Conservation (phyloP, 1,140 invertebrate species). For the Drosophila paulistorum region DNA sequence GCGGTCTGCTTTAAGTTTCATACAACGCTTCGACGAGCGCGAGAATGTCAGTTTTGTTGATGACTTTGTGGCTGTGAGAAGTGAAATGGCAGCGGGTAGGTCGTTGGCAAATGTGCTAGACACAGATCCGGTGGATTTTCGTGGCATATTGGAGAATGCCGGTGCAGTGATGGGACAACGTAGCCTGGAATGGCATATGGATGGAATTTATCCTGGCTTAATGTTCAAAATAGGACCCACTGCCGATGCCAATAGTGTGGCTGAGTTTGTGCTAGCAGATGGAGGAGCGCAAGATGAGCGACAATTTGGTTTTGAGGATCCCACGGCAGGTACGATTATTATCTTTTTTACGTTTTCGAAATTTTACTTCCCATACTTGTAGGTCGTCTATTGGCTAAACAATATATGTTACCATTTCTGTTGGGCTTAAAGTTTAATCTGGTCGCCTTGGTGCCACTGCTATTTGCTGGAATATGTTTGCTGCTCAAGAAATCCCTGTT, state of each 20-base stretch:
- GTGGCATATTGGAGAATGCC: constrained; percentile 87
- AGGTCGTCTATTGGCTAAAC: constrained; percentile 88
- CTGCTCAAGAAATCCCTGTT: constrained; percentile 89
- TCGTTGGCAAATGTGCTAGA: constrained; percentile 86
- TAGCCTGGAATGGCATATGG: constrained; percentile 89
- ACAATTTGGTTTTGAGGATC: constrained; percentile 83
- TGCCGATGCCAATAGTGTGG: constrained; percentile 85
- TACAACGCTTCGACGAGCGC: constrained; percentile 87
- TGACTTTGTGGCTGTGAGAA: constrained; percentile 85
- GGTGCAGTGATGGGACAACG: constrained; percentile 87
- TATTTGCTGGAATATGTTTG: constrained; percentile 88
- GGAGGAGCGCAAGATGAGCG: constrained; percentile 82
- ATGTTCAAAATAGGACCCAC: constrained; percentile 88
- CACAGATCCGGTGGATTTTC: constrained; percentile 89
- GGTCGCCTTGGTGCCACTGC: constrained; percentile 87
- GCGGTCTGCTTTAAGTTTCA: constrained; percentile 86
- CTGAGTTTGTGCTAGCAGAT: constrained; percentile 89
- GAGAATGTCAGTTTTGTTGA: constrained; percentile 87
- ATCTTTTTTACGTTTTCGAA: background rate
- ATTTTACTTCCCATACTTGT: constrained; percentile 65
- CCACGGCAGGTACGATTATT: constrained; percentile 81
- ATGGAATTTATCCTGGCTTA: constrained; percentile 88
- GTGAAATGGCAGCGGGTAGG: constrained; percentile 84
- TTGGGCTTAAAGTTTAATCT: constrained; percentile 90
- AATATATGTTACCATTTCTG: constrained; percentile 88